Base-by-base conservation (phyloP, 2,888 invertebrate genomes). In the Eilema caniola region DNA sequence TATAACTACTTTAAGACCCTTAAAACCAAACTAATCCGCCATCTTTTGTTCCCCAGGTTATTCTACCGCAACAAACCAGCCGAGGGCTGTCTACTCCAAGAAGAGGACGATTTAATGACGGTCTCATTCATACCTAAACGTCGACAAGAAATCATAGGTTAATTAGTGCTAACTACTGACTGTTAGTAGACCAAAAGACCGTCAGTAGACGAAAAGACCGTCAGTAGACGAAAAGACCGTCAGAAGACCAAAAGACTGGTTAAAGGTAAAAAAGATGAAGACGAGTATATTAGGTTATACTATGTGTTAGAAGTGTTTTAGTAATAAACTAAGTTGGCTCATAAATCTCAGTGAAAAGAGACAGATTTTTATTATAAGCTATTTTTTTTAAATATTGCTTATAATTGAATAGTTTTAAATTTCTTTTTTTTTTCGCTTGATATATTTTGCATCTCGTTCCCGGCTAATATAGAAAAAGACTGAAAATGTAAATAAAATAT, bases 71-170 rank as follows among this genome's bases (percentile, higher is more conserved):
- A 84, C 77, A 95, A 95, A 67, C 80, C 90, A 23, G 89, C 80
- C 12, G 93, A 93, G 1, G 91, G 91, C 2, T 90, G 93, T 64
- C 86, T 95, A 0, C 77, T 95, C 31, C 93, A 92, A 84, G 94
- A 94, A 62, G 95, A 95, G 7, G 95, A 95, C 72, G 94, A 95
- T 80, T 78, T 94, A 74, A 89, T 95, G 84, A 91, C 93, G 0
- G 95, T 95, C 70, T 94, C 95, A 10, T 95, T 95, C 84, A 95
- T 95, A 70, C 93, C 94, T 0, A 95, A 95, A 78, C 80, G 90
- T 47, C 88, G 88, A 12, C 89, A 89, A 0, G 81, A 85, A 25
- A 60, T 25, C 20, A 25, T 60, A 11, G 37, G 11, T n/a, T 28
- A 59, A 24, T 16, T 8, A 28, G 28, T 28, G 28, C 31, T 33